A percentile compares a stretch with the other conserved stretches of the same genome.
phyloP scores from a whole-genome alignment of 2,888 invertebrate species.

The Plemyria rubiginata region DNA sequence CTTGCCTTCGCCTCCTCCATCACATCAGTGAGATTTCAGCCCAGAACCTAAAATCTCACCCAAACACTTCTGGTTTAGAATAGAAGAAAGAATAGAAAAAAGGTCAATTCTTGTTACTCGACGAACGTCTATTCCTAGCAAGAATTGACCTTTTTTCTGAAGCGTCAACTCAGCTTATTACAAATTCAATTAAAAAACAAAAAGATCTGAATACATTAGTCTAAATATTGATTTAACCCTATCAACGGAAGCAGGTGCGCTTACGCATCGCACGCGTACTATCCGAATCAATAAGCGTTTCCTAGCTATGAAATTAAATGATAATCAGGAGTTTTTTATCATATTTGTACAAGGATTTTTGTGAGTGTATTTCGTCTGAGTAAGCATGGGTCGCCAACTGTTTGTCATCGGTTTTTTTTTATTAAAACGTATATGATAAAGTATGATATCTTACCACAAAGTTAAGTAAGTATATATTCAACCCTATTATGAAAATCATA shows the following conservation, averaged over 20 bases:
- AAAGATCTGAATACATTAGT: conserved; percentile 75
- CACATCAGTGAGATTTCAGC: no score
- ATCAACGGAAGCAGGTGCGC: conserved; percentile 82
- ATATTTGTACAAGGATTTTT: conserved; percentile 77
- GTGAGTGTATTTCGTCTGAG: conserved; percentile 71
- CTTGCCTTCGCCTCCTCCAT: no score
- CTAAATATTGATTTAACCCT: conserved; percentile 85
- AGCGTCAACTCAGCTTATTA: neutral
- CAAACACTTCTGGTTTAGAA: no score
- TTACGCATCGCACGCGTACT: conserved; percentile 76
- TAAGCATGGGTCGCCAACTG: conserved; percentile 56
- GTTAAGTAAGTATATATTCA: no score
- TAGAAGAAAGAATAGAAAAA: no score
- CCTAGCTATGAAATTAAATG: conserved; percentile 84
- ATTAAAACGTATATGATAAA: neutral
- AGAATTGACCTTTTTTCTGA: no score
- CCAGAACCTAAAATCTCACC: no score
- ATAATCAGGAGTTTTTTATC: conserved; percentile 81
- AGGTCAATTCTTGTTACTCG: no score
- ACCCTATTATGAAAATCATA: no score
- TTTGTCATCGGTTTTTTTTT: conserved; percentile 31
- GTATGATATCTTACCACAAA: no score
- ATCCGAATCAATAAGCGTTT: conserved; percentile 77
- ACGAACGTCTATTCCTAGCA: no score
- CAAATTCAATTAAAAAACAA: conserved; percentile 58